phyloP scores from a whole-genome alignment of 2,888 invertebrate species.

The Corbicula japonica region DNA sequence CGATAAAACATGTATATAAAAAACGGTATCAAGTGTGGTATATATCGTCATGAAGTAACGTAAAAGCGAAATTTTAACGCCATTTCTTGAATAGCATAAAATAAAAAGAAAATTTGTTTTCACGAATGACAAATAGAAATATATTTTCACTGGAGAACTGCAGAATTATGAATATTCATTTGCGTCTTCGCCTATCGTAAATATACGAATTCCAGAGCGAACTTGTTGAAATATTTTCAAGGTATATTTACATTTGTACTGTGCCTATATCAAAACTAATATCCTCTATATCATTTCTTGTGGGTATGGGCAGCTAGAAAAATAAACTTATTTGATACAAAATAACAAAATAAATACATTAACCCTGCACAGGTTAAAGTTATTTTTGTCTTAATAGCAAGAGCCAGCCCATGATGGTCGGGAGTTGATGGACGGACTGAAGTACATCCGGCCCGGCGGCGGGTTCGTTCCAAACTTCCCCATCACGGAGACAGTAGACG shows the following conservation, averaged over 20 bases:
- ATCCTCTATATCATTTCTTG: neutral
- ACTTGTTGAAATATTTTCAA: neutral
- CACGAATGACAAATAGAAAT: too few relatives aligned
- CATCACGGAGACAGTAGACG: conserved; percentile 86
- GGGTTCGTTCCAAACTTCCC: conserved; percentile 87
- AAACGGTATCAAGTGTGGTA: too few relatives aligned
- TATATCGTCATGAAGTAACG: too few relatives aligned
- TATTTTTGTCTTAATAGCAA: conserved; percentile 47
- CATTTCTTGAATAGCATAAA: too few relatives aligned
- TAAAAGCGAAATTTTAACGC: too few relatives aligned
- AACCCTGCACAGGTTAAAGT: too few relatives aligned
- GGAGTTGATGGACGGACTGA: conserved; percentile 87
- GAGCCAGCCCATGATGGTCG: conserved; percentile 80
- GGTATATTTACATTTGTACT: neutral
- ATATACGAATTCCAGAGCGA: neutral
- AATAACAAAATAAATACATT: too few relatives aligned
- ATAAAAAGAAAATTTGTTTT: too few relatives aligned
- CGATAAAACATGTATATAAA: too few relatives aligned
- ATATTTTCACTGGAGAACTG: too few relatives aligned
- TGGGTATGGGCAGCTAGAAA: neutral
- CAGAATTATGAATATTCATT: too few relatives aligned
- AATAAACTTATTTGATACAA: neutral
- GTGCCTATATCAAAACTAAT: neutral
- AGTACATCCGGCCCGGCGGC: conserved; percentile 87
- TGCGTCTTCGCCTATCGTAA: too few relatives aligned